phyloP scores from a whole-genome alignment of 2,797 vertebrate species.

The Semaprochilodus insignis region DNA sequence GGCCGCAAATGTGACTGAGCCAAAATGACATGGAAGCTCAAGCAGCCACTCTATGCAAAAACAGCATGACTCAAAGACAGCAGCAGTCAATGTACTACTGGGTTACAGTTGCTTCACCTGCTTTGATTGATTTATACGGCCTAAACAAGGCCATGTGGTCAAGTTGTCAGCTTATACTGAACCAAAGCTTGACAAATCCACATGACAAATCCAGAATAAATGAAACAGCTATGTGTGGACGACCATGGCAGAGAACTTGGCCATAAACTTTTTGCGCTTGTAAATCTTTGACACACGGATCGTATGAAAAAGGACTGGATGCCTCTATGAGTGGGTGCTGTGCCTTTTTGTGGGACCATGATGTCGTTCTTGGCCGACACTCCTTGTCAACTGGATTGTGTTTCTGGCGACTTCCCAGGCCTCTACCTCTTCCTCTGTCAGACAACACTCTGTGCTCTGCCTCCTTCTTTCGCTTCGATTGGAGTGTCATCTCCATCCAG shows the following conservation, averaged over 20 bases:
- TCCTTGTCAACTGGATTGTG: conserved; percentile 40
- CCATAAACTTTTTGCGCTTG: conserved; percentile 38
- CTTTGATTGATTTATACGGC: conserved; percentile 6
- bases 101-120: background rate
- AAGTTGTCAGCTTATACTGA: background rate
- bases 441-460: conserved; percentile 32
- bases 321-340: conserved; percentile 50
- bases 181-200: background rate
- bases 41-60: background rate
- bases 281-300: conserved; percentile 52
- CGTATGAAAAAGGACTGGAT: conserved; percentile 52
- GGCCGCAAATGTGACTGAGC: background rate
- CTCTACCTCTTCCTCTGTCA: conserved; percentile 22
- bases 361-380: conserved; percentile 55
- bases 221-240: conserved; percentile 15
- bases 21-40: background rate
- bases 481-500: conserved; percentile 47
- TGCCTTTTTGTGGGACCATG: conserved; percentile 62
- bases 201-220: conserved; percentile 17
- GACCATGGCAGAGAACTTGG: conserved; percentile 24
- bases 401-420: conserved; percentile 49
- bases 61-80: background rate
- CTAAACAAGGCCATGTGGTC: background rate
- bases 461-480: conserved; percentile 42
- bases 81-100: background rate